Evolutionary conservation across 2,888 invertebrate genomes (phyloP).

Genomic region (Anthrax anthrax): DNA sequence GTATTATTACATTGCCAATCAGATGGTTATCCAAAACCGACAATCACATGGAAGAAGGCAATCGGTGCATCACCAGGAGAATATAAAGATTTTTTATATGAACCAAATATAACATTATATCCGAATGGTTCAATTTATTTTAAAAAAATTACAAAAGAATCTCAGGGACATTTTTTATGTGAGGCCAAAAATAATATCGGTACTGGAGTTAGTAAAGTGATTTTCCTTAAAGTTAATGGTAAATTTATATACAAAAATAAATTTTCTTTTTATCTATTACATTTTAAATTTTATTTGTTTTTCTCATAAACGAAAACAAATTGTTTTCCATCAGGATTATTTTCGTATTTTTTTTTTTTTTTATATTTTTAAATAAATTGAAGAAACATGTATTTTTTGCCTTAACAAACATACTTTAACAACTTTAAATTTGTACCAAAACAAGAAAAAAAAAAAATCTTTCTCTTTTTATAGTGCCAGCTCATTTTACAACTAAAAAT

Average conservation of each 20-base stretch:
- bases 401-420: too few species aligned
- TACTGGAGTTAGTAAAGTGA: constrained; percentile 80
- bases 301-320: too few species aligned
- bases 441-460: too few species aligned
- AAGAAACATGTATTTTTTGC: too few species aligned
- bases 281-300: constrained; percentile 24
- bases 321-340: too few species aligned
- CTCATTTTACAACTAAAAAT: constrained; percentile 68
- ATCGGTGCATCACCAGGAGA: constrained; percentile 66
- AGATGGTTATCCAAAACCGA: constrained; percentile 80
- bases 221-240: constrained; percentile 82
- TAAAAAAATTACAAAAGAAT: constrained; percentile 68
- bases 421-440: too few species aligned
- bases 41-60: constrained; percentile 79
- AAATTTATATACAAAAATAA: constrained; percentile 18
- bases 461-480: constrained; percentile 44
- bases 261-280: constrained; percentile 18
- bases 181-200: constrained; percentile 89
- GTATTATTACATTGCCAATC: constrained; percentile 78
- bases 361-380: too few species aligned
- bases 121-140: constrained; percentile 75
- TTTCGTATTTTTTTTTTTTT: too few species aligned
- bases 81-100: constrained; percentile 69
- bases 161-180: constrained; percentile 82
- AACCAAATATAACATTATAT: constrained; percentile 59